These are phyloP conservation scores for Psittacus erithacus DNA, from an alignment of 2,113 vertebrate species.

Conservation along the genomic window DNA sequence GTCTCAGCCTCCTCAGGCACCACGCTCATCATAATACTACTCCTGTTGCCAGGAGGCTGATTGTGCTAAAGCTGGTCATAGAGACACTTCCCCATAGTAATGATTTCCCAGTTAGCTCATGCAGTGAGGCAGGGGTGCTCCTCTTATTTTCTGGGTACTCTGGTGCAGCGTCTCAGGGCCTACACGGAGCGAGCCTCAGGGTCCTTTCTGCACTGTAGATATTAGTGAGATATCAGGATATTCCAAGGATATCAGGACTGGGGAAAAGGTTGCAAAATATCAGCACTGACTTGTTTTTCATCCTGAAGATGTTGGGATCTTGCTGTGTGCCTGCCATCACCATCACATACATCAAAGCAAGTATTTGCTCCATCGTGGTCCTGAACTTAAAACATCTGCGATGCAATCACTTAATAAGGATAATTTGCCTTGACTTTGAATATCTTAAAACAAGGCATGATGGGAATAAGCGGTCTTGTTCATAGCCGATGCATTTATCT, in stretches of 20 bases:
- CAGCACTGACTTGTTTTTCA: not conserved
- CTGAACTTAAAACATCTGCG: not conserved
- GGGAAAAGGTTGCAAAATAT: not conserved
- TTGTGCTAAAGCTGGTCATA: not conserved
- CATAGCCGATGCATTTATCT: not conserved
- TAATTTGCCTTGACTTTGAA: not conserved
- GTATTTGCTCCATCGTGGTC: not conserved
- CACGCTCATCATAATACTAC: not conserved
- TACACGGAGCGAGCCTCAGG: not conserved
- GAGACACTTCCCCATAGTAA: rapidly evolving
- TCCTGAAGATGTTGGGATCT: not conserved
- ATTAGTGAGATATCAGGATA: not conserved
- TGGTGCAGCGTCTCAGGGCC: not conserved
- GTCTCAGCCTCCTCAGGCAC: not conserved
- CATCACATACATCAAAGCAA: not conserved
- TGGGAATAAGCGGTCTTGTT: not conserved
- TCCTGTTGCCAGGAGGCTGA: not conserved
- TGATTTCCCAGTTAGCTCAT: not conserved
- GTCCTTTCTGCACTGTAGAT: not conserved
- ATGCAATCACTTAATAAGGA: not conserved
- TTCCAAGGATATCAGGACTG: not conserved
- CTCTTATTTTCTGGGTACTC: not conserved
- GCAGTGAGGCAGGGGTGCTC: not conserved
- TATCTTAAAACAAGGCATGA: not conserved
- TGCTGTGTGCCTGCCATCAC: not conserved